Evolutionary conservation across 2,888 invertebrate species (phyloP).

Genomic region (Meiosimyza decipiens): DNA sequence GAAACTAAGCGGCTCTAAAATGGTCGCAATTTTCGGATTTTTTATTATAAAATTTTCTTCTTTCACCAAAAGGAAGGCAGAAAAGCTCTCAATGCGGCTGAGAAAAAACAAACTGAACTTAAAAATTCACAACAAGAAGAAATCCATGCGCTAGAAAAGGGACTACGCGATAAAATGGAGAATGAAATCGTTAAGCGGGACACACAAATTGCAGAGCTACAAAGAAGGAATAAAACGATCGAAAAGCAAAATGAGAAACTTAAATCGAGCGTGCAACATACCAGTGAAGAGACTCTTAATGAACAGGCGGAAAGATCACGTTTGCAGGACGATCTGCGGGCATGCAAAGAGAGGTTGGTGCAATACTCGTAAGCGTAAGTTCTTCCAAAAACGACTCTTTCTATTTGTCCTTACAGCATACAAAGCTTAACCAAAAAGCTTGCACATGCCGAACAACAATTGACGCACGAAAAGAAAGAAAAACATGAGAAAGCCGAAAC

Average conservation of each 20-base stretch:
- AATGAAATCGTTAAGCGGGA: slow-evolving; percentile 38
- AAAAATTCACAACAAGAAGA: slow-evolving; percentile 37
- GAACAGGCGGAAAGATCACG: slow-evolving; percentile 36
- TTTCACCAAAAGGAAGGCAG: slow-evolving; percentile 32
- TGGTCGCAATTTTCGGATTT: neutral
- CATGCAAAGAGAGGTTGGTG: slow-evolving; percentile 39
- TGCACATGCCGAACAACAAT: slow-evolving; percentile 33
- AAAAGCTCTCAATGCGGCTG: slow-evolving; percentile 32
- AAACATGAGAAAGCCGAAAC: slow-evolving; percentile 36
- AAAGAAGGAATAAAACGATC: slow-evolving; percentile 37
- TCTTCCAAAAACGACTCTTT: neutral
- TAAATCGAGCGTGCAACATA: slow-evolving; percentile 33
- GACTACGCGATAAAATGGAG: slow-evolving; percentile 30
- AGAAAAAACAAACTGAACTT: slow-evolving; percentile 40
- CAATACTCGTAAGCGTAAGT: neutral
- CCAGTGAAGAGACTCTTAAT: slow-evolving; percentile 35
- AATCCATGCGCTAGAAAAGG: slow-evolving; percentile 23
- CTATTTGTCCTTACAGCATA: slow-evolving; percentile 26
- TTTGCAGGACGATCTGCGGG: slow-evolving; percentile 40
- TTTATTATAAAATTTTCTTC: neutral
- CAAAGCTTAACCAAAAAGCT: slow-evolving; percentile 41
- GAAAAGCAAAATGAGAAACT: slow-evolving; percentile 43
- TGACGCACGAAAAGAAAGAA: slow-evolving; percentile 41
- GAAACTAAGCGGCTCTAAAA: too few species aligned
- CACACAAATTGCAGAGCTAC: slow-evolving; percentile 41